Conservation (phyloP, 2,888 invertebrate species). For the Rhingia campestris region DNA sequence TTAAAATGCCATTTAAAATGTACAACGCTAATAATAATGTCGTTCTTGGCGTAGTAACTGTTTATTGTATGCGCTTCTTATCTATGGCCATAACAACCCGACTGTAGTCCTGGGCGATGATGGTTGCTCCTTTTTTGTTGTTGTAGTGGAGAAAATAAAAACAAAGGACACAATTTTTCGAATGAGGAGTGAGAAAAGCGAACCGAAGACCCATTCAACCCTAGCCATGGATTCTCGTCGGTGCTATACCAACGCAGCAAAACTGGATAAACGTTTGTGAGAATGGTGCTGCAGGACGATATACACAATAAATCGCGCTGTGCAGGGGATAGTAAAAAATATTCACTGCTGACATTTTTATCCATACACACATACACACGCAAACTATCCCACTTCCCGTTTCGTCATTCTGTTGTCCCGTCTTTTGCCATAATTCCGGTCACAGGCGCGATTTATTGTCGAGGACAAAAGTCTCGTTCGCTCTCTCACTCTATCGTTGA, state of each 20-base stretch:
- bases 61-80: conserved; percentile 70
- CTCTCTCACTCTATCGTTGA: conserved; percentile 37
- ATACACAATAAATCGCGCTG: conserved; percentile 68
- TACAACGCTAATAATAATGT: conserved; percentile 74
- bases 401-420: conserved; percentile 20
- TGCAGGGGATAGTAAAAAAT: conserved; percentile 53
- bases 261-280: neutral
- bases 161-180: conserved; percentile 45
- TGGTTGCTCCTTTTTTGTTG: neutral
- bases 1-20: conserved; percentile 71
- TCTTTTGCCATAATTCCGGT: conserved; percentile 62
- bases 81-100: conserved; percentile 58
- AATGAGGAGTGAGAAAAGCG: conserved; percentile 40
- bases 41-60: conserved; percentile 69
- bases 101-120: conserved; percentile 27
- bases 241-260: neutral
- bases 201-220: neutral
- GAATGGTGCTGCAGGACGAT: conserved; percentile 26
- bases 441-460: conserved; percentile 66
- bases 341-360: conserved; percentile 61
- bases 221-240: conserved; percentile 8
- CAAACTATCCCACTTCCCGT: neutral
- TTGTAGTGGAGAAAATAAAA: neutral
- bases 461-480: conserved; percentile 57
- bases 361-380: conserved; percentile 2